These are phyloP conservation scores for Polypedilum pembai DNA, from an alignment of 1,140 invertebrate genomes.

Conservation along the genomic window DNA sequence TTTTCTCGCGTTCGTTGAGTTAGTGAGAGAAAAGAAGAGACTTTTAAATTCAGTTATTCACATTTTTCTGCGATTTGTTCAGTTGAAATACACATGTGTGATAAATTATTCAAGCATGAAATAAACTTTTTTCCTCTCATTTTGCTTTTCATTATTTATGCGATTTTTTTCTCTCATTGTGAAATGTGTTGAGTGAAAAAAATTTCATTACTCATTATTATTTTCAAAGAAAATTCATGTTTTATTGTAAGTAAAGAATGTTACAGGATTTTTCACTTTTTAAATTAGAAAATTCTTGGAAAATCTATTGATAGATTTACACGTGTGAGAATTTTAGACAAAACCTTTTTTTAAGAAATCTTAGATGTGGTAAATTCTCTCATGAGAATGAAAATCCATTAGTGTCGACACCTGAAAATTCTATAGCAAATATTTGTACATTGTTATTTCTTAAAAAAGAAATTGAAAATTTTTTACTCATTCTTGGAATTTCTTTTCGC, in stretches of 20 bases:
- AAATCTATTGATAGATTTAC: too few relatives aligned
- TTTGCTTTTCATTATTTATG: conserved; percentile 9
- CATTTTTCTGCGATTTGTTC: neutral
- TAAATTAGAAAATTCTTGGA: too few relatives aligned
- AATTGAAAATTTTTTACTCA: too few relatives aligned
- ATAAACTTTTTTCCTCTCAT: neutral
- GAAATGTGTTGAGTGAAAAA: neutral
- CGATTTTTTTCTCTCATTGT: neutral
- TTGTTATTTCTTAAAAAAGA: too few relatives aligned
- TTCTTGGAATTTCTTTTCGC: too few relatives aligned
- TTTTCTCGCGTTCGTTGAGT: neutral
- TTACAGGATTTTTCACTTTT: too few relatives aligned
- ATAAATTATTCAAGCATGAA: conserved; percentile 19
- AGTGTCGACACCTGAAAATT: too few relatives aligned
- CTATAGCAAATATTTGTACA: too few relatives aligned
- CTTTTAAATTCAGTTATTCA: conserved; percentile 16
- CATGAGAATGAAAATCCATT: too few relatives aligned
- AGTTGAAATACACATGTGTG: conserved; percentile 10
- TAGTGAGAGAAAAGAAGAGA: neutral
- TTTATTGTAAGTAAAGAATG: neutral
- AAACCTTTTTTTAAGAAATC: too few relatives aligned
- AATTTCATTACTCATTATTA: neutral
- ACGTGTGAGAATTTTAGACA: too few relatives aligned
- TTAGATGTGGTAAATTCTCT: too few relatives aligned
- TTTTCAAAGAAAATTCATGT: neutral